Evolutionary conservation across 1,140 invertebrate genomes (phyloP).

Genomic region (Brachionus rubens): DNA sequence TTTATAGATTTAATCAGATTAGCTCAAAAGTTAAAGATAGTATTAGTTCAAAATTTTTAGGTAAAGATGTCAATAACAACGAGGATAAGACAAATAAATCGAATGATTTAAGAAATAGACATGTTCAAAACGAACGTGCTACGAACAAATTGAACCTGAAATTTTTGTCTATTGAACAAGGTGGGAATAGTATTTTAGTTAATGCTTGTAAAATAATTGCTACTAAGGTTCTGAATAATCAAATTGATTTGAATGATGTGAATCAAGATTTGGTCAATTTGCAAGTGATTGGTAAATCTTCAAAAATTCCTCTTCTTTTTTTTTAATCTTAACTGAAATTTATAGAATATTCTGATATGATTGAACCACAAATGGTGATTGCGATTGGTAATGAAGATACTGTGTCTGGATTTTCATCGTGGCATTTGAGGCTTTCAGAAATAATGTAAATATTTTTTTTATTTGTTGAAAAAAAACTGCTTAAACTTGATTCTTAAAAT

Average conservation of each 20-base stretch:
- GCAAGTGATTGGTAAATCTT: constrained; percentile 10
- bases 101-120: not conserved
- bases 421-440: constrained; percentile 31
- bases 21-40: not conserved
- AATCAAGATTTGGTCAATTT: constrained; percentile 26
- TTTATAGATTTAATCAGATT: not conserved
- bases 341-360: constrained; percentile 1
- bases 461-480: no score
- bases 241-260: not conserved
- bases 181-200: not conserved
- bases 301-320: not conserved
- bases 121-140: not conserved
- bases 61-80: not conserved
- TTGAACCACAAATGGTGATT: constrained; percentile 27
- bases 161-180: constrained; percentile 25
- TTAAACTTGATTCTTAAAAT: no score
- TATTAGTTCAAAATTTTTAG: not conserved
- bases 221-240: not conserved
- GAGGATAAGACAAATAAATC: not conserved
- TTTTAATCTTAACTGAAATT: not conserved
- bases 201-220: constrained; percentile 25
- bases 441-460: constrained; percentile 20
- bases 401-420: constrained; percentile 10
- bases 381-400: not conserved
- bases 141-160: not conserved